phyloP scores from a whole-genome alignment of 2,797 vertebrate genomes.

The Parotocinclus haroldoi region DNA sequence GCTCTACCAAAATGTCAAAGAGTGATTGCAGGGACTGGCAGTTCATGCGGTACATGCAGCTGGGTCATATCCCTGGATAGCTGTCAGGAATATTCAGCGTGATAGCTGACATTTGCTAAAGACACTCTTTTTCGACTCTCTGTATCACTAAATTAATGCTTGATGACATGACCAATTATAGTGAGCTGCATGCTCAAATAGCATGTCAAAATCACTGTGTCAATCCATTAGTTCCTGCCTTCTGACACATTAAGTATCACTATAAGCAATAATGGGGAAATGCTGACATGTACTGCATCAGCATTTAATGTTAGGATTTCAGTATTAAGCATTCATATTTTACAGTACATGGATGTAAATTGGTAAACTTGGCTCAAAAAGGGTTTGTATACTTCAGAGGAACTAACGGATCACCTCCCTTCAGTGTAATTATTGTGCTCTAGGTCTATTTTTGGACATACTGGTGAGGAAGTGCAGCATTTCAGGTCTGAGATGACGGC shows the following conservation, averaged over 20 bases:
- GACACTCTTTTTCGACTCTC: constrained; percentile 85
- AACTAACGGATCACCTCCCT: too few relatives aligned
- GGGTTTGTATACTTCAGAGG: too few relatives aligned
- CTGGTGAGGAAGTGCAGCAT: constrained; percentile 14
- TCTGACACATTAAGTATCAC: too few relatives aligned
- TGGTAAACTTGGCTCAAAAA: too few relatives aligned
- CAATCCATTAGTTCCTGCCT: constrained; percentile 56
- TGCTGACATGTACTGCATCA: too few relatives aligned
- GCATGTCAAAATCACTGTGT: constrained; percentile 93
- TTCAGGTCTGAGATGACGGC: constrained; percentile 4
- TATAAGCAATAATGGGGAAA: too few relatives aligned
- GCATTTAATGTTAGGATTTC: too few relatives aligned
- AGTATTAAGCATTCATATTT: too few relatives aligned
- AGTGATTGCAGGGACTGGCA: constrained; percentile 41
- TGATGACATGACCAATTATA: constrained; percentile 92
- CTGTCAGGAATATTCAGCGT: constrained; percentile 80
- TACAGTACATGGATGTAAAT: too few relatives aligned
- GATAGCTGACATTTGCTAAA: constrained; percentile 87
- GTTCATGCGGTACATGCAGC: constrained; percentile 52
- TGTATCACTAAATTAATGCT: constrained; percentile 91
- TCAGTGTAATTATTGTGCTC: too few relatives aligned
- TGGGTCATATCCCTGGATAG: constrained; percentile 66
- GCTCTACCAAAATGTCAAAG: constrained; percentile 44
- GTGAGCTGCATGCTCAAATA: constrained; percentile 88
- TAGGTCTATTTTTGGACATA: not conserved